Base-by-base conservation (phyloP, 2,888 invertebrate species). In the Molorchus minor region DNA sequence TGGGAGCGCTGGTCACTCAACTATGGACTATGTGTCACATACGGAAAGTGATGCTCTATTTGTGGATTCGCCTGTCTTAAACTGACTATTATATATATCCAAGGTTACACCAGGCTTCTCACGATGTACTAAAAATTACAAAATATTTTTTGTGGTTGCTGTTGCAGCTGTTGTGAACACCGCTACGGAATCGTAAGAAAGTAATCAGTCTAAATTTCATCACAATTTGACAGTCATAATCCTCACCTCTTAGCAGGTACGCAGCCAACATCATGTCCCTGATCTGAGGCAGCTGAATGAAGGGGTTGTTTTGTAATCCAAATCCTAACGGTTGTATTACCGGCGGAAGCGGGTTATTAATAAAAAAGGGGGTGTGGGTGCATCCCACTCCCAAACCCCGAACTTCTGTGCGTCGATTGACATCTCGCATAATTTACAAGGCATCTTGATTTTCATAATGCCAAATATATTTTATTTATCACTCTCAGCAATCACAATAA, bases 201-300 rank as follows among this genome's bases (percentile, higher is more conserved):
- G n/a, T n/a, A n/a, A n/a, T n/a, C n/a, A n/a, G n/a, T n/a, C n/a
- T n/a, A n/a, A n/a, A n/a, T n/a, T n/a, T n/a, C n/a, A n/a, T n/a
- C n/a, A n/a, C n/a, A n/a, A n/a, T n/a, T n/a, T n/a, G n/a, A n/a
- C n/a, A n/a, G n/a, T n/a, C n/a, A n/a, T n/a, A 10, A 13, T 5
- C 44, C 77, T 82, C 82, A 87, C 87, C 87, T 87, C 84, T 83
- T 71, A 87, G 82, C 77, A 87, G 82, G 81, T 86, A 87, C 70
- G 87, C 86, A 64, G 86, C 85, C 71, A 87, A 81, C 82, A 87
- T 84, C 83, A 87, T 84, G 78, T 87, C 86, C 81, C 85, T 85
- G 74, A 87, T 82, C 76, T 86, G 86, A 56, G 83, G 83, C 72
- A 84, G 77, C 36, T 67, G 67, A 74, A 83, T 80, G 65, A 85